phyloP scores from a whole-genome alignment of 2,797 vertebrate species.

The Sebastes hopkinsi region DNA sequence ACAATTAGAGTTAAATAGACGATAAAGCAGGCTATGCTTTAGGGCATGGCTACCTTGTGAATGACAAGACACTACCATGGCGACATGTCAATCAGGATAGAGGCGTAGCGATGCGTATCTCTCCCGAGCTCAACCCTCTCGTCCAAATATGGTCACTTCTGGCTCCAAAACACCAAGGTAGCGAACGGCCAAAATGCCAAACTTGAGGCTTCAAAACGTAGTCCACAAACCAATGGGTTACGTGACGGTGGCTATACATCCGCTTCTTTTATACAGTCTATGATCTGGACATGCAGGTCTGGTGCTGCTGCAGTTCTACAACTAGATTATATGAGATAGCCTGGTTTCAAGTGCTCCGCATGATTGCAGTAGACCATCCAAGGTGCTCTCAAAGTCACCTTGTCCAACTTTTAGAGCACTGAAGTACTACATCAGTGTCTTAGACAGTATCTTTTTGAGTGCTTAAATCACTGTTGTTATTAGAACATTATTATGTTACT shows the following conservation, averaged over 20 bases:
- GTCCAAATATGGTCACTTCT: not conserved
- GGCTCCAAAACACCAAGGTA: not conserved
- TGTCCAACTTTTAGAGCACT: not conserved
- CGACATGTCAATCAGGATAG: not conserved
- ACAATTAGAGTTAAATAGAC: not conserved
- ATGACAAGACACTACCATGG: no score
- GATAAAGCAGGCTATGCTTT: not conserved
- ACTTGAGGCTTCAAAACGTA: not conserved
- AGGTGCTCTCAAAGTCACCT: constrained; percentile 11
- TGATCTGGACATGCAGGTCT: not conserved
- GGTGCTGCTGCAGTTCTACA: not conserved
- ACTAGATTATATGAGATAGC: not conserved
- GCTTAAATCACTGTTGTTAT: not conserved
- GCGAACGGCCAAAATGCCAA: not conserved
- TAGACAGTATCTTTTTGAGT: not conserved
- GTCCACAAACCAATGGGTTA: not conserved
- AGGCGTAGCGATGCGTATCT: not conserved
- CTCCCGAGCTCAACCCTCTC: not conserved
- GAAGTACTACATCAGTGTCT: not conserved
- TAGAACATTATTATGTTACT: not conserved
- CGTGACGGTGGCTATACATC: not conserved
- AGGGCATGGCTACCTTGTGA: not conserved
- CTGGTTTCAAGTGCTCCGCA: not conserved
- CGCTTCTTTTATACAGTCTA: not conserved
- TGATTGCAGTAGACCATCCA: not conserved